A percentile compares a stretch with the other conserved stretches of the same genome.
Conservation (phyloP, 2,888 invertebrate species). For the Campoletis raptor region DNA sequence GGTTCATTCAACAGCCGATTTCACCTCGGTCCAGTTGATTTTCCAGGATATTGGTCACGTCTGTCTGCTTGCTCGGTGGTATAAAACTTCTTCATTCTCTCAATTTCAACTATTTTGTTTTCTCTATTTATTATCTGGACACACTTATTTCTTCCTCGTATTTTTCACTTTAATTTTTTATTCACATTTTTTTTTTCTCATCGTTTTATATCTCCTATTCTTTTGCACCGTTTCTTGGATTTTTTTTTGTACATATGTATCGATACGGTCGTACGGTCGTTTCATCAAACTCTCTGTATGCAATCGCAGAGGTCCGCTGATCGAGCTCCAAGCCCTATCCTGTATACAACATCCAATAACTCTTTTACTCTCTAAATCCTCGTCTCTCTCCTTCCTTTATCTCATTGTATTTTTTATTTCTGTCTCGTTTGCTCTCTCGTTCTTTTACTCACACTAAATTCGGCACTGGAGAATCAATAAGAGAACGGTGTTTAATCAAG, state of each 20-base stretch:
- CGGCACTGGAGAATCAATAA: slow-evolving; percentile 41
- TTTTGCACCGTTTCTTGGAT: too few relatives aligned
- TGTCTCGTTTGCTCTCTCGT: background rate
- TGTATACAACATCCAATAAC: slow-evolving; percentile 31
- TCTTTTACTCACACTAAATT: slow-evolving; percentile 10
- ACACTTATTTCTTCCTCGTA: slow-evolving; percentile 16
- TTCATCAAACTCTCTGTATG: slow-evolving; percentile 32
- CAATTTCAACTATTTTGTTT: slow-evolving; percentile 34
- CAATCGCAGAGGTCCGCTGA: slow-evolving; percentile 5
- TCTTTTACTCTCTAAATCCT: slow-evolving; percentile 22
- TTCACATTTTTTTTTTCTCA: background rate
- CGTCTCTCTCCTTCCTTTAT: background rate
- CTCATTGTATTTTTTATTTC: background rate
- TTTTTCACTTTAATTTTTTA: slow-evolving; percentile 18
- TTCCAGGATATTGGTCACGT: slow-evolving; percentile 65
- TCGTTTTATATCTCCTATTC: too few relatives aligned
- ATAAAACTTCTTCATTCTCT: slow-evolving; percentile 47
- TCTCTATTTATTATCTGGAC: background rate
- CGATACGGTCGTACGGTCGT: slow-evolving; percentile 12
- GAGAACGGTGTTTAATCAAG: slow-evolving; percentile 49
- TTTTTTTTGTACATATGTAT: slow-evolving; percentile 9
- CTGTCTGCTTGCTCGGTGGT: slow-evolving; percentile 11
- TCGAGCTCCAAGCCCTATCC: slow-evolving; percentile 5
- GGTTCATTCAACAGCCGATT: slow-evolving; percentile 44
- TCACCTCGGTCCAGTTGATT: slow-evolving; percentile 66